Evolutionary conservation across 2,888 invertebrate species (phyloP), one percentile per base, ranked within the genome.

Genomic region (Terebella lapidaria): DNA sequence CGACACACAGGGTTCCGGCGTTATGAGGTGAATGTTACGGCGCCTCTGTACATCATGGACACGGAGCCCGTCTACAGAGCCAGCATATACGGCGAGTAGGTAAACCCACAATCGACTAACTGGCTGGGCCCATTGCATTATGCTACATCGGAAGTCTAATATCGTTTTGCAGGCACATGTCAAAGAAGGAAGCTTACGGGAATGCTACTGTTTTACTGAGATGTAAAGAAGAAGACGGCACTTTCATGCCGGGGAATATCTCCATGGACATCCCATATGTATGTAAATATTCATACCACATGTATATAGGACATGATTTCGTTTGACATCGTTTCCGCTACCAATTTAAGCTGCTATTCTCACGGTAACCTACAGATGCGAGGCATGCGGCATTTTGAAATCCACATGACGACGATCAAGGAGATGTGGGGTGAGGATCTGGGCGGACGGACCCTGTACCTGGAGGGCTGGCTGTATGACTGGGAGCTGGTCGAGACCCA

Each of bases 401-500:
- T 35, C 10, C 42, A 10, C 10, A 35, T 35, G 42, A 15, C n/a
- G n/a, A 15, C n/a, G n/a, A 35, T 35, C 10, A 35, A 10, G 42
- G 42, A 35, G 10, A 10, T 35, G 42, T 35, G 42, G 10, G 42
- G 42, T 15, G 42, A 5, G 5, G 15, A 49, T 22, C 10, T n/a
- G 10, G 56, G 58, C 2, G 75, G 72, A 45, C 74, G 73, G 59
- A 75, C 78, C 59, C 60, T 79, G 24, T 67, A 70, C 30, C 72
- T 81, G 49, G 74, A 76, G 58, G 79, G 72, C n/a, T 72, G 71
- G 25, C 72, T 79, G 1, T 67, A 69, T 3, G 80, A 80, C 67
- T 79, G 78, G 72, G 75, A 74, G 60, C 74, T 72, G 57, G 68
- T 71, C 54, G 71, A 76, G 70, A 78, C 80, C 30, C 69, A 80